Percentiles rank a stretch among this genome's conserved stretches.
Evolutionary conservation across 2,888 invertebrate species (phyloP).

Genomic region (Megaustenia siamemsis): DNA sequence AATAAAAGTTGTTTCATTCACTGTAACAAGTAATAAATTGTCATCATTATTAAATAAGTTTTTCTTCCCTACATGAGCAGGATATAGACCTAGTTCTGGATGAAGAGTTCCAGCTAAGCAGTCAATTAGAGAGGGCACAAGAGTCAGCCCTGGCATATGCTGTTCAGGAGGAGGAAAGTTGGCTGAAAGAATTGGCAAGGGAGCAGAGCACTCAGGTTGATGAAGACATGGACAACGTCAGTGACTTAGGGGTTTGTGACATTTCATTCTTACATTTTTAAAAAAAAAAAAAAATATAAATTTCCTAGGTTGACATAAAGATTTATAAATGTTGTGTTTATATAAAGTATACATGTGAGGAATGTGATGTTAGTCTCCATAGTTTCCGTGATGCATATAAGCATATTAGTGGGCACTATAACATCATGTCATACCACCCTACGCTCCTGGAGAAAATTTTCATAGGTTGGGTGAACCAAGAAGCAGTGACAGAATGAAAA

Average conservation of each 20-base stretch:
- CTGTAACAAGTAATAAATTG: too few species aligned
- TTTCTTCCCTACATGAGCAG: conserved; percentile 53
- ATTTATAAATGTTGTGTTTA: too few species aligned
- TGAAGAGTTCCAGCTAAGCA: conserved; percentile 74
- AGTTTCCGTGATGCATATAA: too few species aligned
- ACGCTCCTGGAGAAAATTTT: too few species aligned
- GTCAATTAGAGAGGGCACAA: conserved; percentile 78
- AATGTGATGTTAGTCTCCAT: too few species aligned
- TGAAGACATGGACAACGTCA: conserved; percentile 75
- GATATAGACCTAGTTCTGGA: conserved; percentile 70
- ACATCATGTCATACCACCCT: too few species aligned
- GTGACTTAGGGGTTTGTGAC: conserved; percentile 75
- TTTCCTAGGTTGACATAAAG: too few species aligned
- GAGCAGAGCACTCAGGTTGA: conserved; percentile 84
- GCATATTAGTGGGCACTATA: too few species aligned
- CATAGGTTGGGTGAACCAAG: too few species aligned
- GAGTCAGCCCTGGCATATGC: conserved; percentile 81
- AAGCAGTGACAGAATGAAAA: too few species aligned
- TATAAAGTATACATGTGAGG: too few species aligned
- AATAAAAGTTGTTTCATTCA: too few species aligned
- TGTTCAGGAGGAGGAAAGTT: conserved; percentile 83
- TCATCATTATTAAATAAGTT: neutral
- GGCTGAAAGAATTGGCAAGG: conserved; percentile 83
- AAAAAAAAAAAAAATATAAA: neutral
- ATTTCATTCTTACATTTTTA: neutral